Conservation (phyloP, 2,888 invertebrate species). For the Drosophila leonis region DNA sequence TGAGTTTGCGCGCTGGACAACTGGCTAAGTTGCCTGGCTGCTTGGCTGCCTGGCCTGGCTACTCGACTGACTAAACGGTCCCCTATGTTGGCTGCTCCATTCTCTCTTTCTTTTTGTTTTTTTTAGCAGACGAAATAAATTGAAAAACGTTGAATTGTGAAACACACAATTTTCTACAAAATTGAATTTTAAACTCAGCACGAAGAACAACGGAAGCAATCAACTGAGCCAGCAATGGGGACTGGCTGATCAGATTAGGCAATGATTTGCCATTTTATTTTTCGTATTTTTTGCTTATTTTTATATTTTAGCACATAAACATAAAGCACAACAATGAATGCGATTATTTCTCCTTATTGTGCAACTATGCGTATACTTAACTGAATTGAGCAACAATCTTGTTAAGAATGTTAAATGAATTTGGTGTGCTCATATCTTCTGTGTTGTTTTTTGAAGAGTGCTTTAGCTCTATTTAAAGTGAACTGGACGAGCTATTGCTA, state of each 20-base stretch:
- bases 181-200: constrained; percentile 68
- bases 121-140: constrained; percentile 72
- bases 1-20: constrained; percentile 61
- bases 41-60: not conserved
- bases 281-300: constrained; percentile 18
- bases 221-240: constrained; percentile 35
- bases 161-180: constrained; percentile 74
- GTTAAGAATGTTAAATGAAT: not conserved
- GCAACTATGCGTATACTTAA: constrained; percentile 41
- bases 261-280: constrained; percentile 61
- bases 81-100: constrained; percentile 50
- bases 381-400: constrained; percentile 3
- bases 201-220: constrained; percentile 64
- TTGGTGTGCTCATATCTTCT: not conserved
- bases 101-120: constrained; percentile 56
- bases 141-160: constrained; percentile 74
- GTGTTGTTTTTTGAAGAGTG: not conserved
- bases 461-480: not conserved
- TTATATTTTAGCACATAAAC: constrained; percentile 49
- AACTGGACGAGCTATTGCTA: not conserved
- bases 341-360: constrained; percentile 31
- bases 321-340: constrained; percentile 43
- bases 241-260: constrained; percentile 65
- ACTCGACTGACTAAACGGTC: not conserved
- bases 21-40: constrained; percentile 14